Evolutionary conservation across 2,888 invertebrate genomes (phyloP).

Genomic region (Drosophila falleni): DNA sequence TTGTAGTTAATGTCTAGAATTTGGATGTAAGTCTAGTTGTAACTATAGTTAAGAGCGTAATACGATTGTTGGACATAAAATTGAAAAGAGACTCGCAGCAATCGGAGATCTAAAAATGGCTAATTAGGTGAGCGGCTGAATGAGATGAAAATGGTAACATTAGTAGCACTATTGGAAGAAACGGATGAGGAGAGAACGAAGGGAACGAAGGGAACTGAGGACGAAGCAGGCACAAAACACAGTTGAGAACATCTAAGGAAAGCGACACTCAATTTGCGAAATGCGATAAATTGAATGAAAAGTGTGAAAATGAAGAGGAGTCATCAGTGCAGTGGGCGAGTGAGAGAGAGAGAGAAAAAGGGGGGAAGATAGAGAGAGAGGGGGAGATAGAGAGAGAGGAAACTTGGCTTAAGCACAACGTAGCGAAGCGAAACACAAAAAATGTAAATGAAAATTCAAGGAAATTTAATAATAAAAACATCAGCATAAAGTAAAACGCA

Average conservation of each 20-base stretch:
- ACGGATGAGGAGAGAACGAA: not conserved
- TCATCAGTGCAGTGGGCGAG: conserved; percentile 57
- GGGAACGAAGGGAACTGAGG: too few relatives aligned
- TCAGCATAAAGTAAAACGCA: conserved; percentile 81
- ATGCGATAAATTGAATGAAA: conserved; percentile 81
- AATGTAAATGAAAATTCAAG: conserved; percentile 79
- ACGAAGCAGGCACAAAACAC: conserved; percentile 3
- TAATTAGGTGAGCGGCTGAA: conserved; percentile 39
- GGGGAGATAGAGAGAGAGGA: not conserved
- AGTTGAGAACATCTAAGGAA: conserved; percentile 56
- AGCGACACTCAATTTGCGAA: conserved; percentile 80
- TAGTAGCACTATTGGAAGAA: not conserved
- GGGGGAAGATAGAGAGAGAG: not conserved
- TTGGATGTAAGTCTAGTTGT: not conserved
- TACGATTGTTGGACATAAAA: conserved; percentile 23
- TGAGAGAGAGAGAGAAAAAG: not conserved
- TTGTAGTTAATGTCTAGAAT: not conserved
- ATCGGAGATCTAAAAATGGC: conserved; percentile 42
- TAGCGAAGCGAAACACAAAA: conserved; percentile 51
- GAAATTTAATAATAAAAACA: conserved; percentile 82
- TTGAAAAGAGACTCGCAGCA: conserved; percentile 12
- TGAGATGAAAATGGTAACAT: conserved; percentile 26
- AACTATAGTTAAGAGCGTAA: conserved; percentile 5
- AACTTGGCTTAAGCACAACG: conserved; percentile 43
- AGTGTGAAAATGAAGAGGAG: conserved; percentile 80